Conservation (phyloP, 2,113 vertebrate genomes). For the Alaudala cheleensis region DNA sequence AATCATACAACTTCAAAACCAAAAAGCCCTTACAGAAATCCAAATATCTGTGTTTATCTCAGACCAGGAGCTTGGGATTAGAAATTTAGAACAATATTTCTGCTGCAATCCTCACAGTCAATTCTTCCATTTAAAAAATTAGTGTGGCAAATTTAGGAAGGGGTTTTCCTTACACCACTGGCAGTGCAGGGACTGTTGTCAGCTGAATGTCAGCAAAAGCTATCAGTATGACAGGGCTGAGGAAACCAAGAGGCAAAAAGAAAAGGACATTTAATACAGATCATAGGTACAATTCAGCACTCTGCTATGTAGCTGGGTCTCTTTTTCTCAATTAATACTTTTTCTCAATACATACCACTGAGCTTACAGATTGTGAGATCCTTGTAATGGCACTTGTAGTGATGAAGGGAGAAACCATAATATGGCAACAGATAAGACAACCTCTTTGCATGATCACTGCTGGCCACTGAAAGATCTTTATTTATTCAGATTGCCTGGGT, state of each 20-base stretch:
- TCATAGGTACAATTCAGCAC: not conserved
- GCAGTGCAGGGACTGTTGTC: not conserved
- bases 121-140: not conserved
- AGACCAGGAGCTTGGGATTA: not conserved
- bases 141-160: not conserved
- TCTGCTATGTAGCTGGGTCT: not conserved
- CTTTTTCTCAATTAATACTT: not conserved
- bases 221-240: not conserved
- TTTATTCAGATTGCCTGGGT: not conserved
- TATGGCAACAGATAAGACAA: not conserved
- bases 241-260: not conserved
- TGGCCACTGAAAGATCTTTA: not conserved
- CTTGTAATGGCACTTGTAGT: not conserved
- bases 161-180: not conserved
- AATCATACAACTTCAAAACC: not conserved
- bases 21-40: not conserved
- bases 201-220: not conserved
- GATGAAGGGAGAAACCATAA: not conserved
- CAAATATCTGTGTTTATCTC: not conserved
- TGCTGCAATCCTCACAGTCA: not conserved
- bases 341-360: accelerated
- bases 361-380: not conserved
- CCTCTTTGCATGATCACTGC: not conserved
- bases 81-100: not conserved
- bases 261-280: not conserved